Conservation (phyloP, 2,113 vertebrate genomes). For the Perca flavescens region DNA sequence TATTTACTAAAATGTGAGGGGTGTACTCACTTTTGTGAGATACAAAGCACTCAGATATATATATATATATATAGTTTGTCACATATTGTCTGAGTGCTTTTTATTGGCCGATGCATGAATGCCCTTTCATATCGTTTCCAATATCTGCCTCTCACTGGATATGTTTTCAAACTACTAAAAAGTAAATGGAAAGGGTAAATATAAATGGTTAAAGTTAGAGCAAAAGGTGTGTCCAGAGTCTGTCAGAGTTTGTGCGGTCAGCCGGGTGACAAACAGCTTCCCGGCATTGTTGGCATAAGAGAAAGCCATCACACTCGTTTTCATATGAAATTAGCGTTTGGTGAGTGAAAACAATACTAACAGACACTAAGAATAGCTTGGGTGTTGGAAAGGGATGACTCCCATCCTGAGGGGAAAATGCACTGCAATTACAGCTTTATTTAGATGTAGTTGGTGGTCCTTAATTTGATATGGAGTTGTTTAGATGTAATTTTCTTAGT, state of each 20-base stretch:
- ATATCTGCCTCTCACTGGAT: neutral
- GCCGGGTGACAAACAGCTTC: constrained; percentile 83
- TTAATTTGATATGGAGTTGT: constrained; percentile 67
- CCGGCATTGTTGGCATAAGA: constrained; percentile 79
- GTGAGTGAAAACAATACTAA: constrained; percentile 81
- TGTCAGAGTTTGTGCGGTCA: constrained; percentile 65
- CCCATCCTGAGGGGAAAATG: constrained; percentile 79
- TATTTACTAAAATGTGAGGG: no score
- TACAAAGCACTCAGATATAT: no score
- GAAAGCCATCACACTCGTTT: constrained; percentile 72
- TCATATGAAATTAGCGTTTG: constrained; percentile 79
- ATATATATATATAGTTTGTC: neutral
- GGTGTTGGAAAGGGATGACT: constrained; percentile 79
- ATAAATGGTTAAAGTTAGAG: constrained; percentile 39
- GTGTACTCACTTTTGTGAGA: no score
- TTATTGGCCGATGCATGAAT: neutral
- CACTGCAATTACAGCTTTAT: constrained; percentile 64
- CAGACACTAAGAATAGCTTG: constrained; percentile 78
- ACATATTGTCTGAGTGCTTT: neutral
- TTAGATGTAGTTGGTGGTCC: constrained; percentile 71
- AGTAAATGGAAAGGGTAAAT: constrained; percentile 35
- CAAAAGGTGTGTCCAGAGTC: constrained; percentile 56
- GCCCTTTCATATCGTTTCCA: neutral
- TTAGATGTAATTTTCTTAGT: constrained; percentile 68
- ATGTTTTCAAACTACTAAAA: neutral